These are phyloP conservation scores for Neopipo cinnamomea DNA, from an alignment of 2,113 vertebrate species.

Conservation along the genomic window DNA sequence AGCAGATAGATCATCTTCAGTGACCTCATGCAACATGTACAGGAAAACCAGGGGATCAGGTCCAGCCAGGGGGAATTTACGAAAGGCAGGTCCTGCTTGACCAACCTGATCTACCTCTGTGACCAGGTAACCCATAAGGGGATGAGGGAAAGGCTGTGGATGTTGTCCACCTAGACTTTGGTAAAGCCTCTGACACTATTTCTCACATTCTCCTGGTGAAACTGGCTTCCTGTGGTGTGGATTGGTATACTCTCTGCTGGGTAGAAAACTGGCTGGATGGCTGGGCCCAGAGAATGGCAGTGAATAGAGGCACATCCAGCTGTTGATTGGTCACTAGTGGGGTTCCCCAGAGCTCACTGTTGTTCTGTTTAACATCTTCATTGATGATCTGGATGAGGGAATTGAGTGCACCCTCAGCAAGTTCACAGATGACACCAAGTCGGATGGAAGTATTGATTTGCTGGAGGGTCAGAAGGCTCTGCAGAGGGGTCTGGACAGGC, in stretches of 20 bases:
- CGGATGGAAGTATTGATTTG: neutral
- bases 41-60: neutral
- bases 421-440: neutral
- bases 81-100: neutral
- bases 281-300: neutral
- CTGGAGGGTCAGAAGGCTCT: neutral
- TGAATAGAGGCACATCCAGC: neutral
- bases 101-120: neutral
- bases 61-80: neutral
- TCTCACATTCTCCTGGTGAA: neutral
- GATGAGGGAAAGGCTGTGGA: neutral
- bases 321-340: neutral
- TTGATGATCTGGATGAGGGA: neutral
- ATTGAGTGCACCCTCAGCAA: neutral
- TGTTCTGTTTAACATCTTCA: neutral
- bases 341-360: neutral
- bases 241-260: neutral
- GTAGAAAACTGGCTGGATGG: neutral
- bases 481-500: neutral
- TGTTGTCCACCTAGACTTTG: neutral
- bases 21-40: neutral
- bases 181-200: neutral
- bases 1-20: neutral
- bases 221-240: neutral
- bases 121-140: neutral